Conservation (phyloP, 2,797 vertebrate genomes). For the Psittacula echo region DNA sequence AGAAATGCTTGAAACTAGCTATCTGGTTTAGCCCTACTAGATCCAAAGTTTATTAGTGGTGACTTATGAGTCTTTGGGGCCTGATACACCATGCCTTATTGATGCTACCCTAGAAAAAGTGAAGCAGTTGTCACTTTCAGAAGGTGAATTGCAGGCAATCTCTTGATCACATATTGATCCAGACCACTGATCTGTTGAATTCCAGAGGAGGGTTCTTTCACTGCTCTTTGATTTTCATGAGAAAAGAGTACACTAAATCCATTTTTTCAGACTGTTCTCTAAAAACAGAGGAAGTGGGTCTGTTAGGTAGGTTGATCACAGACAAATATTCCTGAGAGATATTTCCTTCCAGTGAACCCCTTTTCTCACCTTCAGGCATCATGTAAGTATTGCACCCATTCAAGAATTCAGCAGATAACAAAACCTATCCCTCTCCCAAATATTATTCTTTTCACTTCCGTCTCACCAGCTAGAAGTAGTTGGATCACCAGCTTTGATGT, state of each 20-base stretch:
- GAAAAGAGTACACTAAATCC: not conserved
- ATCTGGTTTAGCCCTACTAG: not conserved
- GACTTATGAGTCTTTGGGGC: rapidly evolving
- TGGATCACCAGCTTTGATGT: not conserved
- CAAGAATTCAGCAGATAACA: not conserved
- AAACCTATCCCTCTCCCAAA: not conserved
- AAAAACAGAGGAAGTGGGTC: not conserved
- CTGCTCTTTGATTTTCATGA: not conserved
- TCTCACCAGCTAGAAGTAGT: not conserved
- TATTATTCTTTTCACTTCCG: not conserved
- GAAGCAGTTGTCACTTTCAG: not conserved
- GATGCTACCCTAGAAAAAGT: not conserved
- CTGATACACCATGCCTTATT: not conserved
- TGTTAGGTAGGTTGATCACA: not conserved
- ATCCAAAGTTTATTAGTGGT: not conserved
- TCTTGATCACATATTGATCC: rapidly evolving
- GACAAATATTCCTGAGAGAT: not conserved
- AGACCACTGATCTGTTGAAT: not conserved
- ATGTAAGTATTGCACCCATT: rapidly evolving
- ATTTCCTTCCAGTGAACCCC: not conserved
- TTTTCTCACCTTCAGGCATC: not conserved
- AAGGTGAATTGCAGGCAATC: not conserved
- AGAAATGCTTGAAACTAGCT: not conserved
- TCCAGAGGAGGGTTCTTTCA: not conserved
- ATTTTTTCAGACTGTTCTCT: not conserved